Conservation (phyloP, 2,113 vertebrate species). For the Pedetes capensis region DNA sequence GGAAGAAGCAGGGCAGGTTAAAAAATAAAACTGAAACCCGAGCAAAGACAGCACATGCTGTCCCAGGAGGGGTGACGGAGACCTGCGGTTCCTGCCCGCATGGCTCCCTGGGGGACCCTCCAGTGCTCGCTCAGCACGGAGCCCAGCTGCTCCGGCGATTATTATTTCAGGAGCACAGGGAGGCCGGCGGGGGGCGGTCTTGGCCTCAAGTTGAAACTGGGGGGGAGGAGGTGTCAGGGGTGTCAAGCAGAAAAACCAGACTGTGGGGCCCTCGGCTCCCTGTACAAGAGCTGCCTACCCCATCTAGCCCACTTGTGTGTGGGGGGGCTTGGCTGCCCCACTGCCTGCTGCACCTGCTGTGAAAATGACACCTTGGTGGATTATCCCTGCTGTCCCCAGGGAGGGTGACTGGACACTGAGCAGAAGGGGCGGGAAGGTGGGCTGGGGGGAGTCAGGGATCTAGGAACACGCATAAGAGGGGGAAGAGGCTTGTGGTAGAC, state of each 20-base stretch:
- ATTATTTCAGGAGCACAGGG: background rate
- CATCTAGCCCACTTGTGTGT: background rate
- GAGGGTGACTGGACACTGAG: background rate
- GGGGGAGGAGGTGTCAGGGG: background rate
- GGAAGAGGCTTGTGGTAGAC: too few species aligned
- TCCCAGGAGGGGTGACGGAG: background rate
- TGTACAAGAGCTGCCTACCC: background rate
- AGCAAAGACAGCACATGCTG: background rate
- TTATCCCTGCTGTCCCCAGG: background rate
- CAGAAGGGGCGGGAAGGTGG: background rate
- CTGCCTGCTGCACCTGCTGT: background rate
- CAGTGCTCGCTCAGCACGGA: background rate
- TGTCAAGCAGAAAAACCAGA: background rate
- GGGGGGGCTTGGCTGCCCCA: background rate
- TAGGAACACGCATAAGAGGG: too few species aligned
- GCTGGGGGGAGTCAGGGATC: too few species aligned
- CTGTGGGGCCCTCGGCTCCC: background rate
- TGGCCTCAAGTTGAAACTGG: background rate
- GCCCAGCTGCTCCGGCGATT: background rate
- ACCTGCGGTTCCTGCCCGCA: background rate
- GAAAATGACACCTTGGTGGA: background rate
- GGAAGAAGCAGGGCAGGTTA: background rate
- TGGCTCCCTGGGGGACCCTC: background rate
- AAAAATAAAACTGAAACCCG: slow-evolving; percentile 10
- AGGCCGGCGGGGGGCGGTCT: background rate